A percentile compares a stretch with the other conserved stretches of the same genome.
Conservation (phyloP, 2,113 vertebrate species). For the Solea solea region DNA sequence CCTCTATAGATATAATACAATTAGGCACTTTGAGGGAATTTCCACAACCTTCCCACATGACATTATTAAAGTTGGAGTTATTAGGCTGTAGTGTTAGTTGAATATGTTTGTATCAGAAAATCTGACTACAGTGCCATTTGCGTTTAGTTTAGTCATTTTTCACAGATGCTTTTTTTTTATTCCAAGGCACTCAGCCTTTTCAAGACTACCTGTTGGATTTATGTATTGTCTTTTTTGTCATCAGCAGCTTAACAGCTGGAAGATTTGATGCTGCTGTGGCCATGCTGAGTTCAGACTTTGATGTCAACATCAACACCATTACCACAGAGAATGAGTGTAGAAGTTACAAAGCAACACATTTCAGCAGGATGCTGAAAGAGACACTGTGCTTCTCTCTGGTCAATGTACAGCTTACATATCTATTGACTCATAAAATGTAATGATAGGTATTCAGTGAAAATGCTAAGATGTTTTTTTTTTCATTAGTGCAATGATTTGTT, state of each 20-base stretch:
- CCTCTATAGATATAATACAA: background rate
- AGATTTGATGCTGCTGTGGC: background rate
- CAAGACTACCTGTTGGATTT: constrained; percentile 5
- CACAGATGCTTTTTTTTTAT: background rate
- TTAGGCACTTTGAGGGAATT: background rate
- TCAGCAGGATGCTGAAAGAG: background rate
- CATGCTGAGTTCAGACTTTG: background rate
- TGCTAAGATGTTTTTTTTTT: too few species aligned
- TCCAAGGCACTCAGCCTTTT: background rate
- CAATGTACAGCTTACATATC: background rate
- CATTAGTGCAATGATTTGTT: too few species aligned
- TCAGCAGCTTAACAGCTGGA: constrained; percentile 8
- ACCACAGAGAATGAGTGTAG: background rate
- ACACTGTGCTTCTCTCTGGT: background rate
- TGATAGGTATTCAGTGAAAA: too few species aligned
- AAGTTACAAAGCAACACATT: background rate
- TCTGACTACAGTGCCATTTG: constrained; percentile 9
- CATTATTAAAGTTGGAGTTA: background rate
- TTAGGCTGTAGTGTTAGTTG: background rate
- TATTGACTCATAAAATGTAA: background rate
- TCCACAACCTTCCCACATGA: background rate
- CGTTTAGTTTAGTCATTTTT: background rate
- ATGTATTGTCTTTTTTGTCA: background rate
- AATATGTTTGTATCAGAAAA: background rate
- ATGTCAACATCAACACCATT: constrained; percentile 2